Evolutionary conservation across 30 jellyfish, hydroid and myxozoan genomes (phyloP).

Genomic region (Catostylus mosaicus): DNA sequence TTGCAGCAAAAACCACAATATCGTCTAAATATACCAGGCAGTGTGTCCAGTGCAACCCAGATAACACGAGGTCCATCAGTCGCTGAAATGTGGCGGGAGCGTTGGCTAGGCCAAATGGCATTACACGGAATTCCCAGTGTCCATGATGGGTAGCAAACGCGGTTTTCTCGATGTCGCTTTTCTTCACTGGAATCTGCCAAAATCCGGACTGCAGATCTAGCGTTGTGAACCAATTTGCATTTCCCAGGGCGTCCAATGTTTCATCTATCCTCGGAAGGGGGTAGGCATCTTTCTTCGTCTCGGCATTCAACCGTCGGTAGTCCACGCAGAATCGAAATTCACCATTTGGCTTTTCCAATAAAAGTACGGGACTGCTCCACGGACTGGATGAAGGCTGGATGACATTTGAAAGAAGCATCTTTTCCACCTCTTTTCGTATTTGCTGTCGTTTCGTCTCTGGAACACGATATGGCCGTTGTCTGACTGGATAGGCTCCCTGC

Average conservation of each 20-base stretch:
- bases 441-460: conserved; percentile 62
- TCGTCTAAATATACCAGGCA: conserved; percentile 63
- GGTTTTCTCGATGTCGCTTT: conserved; percentile 38
- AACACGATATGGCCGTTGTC: conserved; percentile 63
- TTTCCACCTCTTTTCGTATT: conserved; percentile 37
- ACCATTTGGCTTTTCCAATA: conserved; percentile 59
- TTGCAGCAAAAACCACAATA: conserved; percentile 43
- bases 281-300: conserved; percentile 40
- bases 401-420: conserved; percentile 58
- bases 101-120: conserved; percentile 66
- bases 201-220: conserved; percentile 61
- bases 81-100: conserved; percentile 77
- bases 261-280: conserved; percentile 60
- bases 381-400: conserved; percentile 68
- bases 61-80: conserved; percentile 40
- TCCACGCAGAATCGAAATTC: conserved; percentile 53
- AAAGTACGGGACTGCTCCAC: conserved; percentile 67
- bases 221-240: conserved; percentile 53
- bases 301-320: conserved; percentile 45
- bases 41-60: conserved; percentile 48
- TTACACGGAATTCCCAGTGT: conserved; percentile 40
- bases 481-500: conserved; percentile 66
- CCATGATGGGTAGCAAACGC: conserved; percentile 60
- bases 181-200: conserved; percentile 66
- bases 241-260: conserved; percentile 54